These are phyloP conservation scores for Lathamus discolor DNA, from an alignment of 2,113 vertebrate species.

Conservation along the genomic window DNA sequence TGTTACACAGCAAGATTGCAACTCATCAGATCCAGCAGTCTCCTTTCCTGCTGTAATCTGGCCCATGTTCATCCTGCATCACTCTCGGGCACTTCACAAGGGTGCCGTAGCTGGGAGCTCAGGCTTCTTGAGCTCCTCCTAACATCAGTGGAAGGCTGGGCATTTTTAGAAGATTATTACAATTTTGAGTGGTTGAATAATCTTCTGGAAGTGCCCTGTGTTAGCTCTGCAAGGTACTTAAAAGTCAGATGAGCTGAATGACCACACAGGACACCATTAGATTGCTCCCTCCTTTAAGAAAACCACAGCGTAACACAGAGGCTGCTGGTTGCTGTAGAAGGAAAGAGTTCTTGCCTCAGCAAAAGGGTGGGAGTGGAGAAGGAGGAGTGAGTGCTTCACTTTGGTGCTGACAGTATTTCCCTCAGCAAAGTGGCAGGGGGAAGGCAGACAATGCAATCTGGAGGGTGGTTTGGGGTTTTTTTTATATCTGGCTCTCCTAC, in stretches of 20 bases:
- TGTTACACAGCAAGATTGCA: background rate
- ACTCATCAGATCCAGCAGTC: background rate
- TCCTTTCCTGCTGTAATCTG: background rate
- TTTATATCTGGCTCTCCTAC: conserved; percentile 52
- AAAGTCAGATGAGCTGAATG: background rate
- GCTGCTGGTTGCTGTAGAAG: background rate
- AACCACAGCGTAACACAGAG: background rate
- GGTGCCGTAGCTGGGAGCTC: background rate
- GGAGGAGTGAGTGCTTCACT: conserved; percentile 34
- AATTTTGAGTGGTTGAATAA: background rate
- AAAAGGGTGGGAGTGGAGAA: conserved; percentile 55
- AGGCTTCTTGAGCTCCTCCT: background rate
- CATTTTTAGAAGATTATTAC: background rate
- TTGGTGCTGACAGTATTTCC: conserved; percentile 44
- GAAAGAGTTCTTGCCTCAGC: conserved; percentile 33
- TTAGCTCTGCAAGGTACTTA: background rate
- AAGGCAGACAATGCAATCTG: conserved; percentile 70
- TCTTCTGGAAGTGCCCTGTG: background rate
- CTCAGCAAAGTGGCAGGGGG: background rate
- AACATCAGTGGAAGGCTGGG: background rate
- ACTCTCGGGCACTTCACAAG: background rate
- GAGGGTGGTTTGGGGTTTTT: background rate
- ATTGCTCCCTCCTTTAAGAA: background rate
- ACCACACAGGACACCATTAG: background rate
- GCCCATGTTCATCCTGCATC: background rate